phyloP scores from a whole-genome alignment of 2,113 vertebrate genomes.

The Rhinichthys klamathensis region DNA sequence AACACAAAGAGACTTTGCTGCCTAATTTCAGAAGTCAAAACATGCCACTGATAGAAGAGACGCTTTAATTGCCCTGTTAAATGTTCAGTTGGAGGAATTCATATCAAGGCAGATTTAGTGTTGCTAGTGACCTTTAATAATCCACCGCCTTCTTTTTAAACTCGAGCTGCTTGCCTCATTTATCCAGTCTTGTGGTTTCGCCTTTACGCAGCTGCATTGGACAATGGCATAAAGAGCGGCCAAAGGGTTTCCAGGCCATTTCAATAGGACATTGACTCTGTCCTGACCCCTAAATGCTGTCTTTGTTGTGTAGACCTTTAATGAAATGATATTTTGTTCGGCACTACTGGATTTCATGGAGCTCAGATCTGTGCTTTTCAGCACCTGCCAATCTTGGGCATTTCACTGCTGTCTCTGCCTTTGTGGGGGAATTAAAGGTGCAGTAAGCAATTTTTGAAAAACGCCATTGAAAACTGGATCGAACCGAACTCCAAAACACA shows the following conservation, averaged over 20 bases:
- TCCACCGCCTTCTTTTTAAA: not conserved
- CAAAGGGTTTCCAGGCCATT: slow-evolving; percentile 19
- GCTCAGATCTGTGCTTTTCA: slow-evolving; percentile 47
- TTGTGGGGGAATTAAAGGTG: slow-evolving; percentile 6
- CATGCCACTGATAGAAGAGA: not conserved
- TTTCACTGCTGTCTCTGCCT: not conserved
- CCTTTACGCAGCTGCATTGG: slow-evolving; percentile 42
- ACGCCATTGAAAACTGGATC: too few species aligned
- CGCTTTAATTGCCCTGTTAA: not conserved
- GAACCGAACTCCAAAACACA: too few species aligned
- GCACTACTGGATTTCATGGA: slow-evolving; percentile 38
- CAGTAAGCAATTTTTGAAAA: too few species aligned
- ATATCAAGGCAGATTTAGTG: slow-evolving; percentile 5
- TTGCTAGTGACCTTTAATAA: slow-evolving; percentile 36
- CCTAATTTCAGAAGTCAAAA: not conserved
- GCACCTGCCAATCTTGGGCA: slow-evolving; percentile 39
- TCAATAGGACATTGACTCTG: slow-evolving; percentile 38
- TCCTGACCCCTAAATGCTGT: slow-evolving; percentile 36
- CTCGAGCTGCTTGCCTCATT: slow-evolving; percentile 15
- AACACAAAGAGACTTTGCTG: not conserved
- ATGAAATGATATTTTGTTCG: slow-evolving; percentile 52
- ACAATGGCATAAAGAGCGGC: slow-evolving; percentile 26
- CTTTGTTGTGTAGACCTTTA: slow-evolving; percentile 55
- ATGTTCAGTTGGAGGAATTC: not conserved
- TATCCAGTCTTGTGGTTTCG: slow-evolving; percentile 18